Conservation (phyloP, 2,888 invertebrate genomes). For the Pseudococcus jackbeardsleyi region DNA sequence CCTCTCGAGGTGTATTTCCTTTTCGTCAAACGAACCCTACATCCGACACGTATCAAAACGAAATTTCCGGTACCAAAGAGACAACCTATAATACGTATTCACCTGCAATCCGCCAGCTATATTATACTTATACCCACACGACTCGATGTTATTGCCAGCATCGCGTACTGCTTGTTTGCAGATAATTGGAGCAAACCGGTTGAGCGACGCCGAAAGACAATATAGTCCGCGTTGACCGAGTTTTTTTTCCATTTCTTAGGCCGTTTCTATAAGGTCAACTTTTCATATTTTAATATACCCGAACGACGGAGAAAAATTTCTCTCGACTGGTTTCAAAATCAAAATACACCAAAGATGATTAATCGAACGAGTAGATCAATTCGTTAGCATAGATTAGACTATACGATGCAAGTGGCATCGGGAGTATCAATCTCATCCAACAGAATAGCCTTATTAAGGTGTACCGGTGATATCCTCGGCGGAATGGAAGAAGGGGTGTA, state of each 20-base stretch:
- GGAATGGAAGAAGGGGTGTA: neutral
- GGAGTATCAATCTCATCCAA: neutral
- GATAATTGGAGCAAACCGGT: slow-evolving; percentile 55
- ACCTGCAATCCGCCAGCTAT: neutral
- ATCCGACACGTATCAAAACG: slow-evolving; percentile 43
- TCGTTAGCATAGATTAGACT: slow-evolving; percentile 33
- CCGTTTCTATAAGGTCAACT: slow-evolving; percentile 24
- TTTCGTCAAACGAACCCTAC: slow-evolving; percentile 43
- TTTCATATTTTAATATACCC: slow-evolving; percentile 29
- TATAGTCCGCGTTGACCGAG: slow-evolving; percentile 47
- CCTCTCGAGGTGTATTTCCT: slow-evolving; percentile 44
- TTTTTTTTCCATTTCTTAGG: neutral
- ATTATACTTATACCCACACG: neutral
- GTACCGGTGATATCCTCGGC: neutral
- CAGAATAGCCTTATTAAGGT: slow-evolving; percentile 4
- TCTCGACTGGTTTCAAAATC: slow-evolving; percentile 26
- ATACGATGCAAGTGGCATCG: neutral
- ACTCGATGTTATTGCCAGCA: neutral
- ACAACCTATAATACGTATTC: slow-evolving; percentile 11
- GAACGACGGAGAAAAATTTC: slow-evolving; percentile 17
- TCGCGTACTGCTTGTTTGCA: slow-evolving; percentile 16
- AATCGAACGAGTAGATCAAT: slow-evolving; percentile 27
- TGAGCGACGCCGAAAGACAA: slow-evolving; percentile 50
- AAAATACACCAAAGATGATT: slow-evolving; percentile 11
- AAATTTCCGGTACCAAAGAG: slow-evolving; percentile 51